A percentile compares a stretch with the other conserved stretches of the same genome.
phyloP scores from a whole-genome alignment of 2,797 vertebrate species.

The Peromyscus aztecus region DNA sequence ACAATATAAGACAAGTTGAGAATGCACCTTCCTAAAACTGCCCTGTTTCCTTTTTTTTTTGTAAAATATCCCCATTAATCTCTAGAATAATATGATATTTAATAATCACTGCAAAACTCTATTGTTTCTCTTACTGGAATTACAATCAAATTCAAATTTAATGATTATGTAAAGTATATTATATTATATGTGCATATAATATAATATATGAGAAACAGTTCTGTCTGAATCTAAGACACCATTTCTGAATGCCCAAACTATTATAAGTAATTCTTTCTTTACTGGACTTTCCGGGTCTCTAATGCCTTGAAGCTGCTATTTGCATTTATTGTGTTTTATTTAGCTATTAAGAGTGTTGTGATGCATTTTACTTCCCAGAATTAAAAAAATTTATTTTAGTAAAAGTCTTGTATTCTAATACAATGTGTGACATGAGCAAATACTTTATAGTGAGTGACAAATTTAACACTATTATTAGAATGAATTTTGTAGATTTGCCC shows the following conservation, averaged over 20 bases:
- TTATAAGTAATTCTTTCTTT: conserved; percentile 31
- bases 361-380: conserved; percentile 69
- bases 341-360: conserved; percentile 45
- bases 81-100: conserved; percentile 50
- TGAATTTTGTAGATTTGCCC: conserved; percentile 26
- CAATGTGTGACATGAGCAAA: conserved; percentile 72
- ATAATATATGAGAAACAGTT: conserved; percentile 70
- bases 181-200: conserved; percentile 61
- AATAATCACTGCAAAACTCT: conserved; percentile 54
- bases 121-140: conserved; percentile 79
- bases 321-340: conserved; percentile 73
- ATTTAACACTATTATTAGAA: conserved; percentile 40
- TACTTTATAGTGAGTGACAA: conserved; percentile 74
- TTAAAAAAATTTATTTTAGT: conserved; percentile 57
- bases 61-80: conserved; percentile 56
- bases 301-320: conserved; percentile 73
- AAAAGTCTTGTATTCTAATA: conserved; percentile 64
- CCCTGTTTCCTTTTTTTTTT: conserved; percentile 57
- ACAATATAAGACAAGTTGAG: conserved; percentile 78
- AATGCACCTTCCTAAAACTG: conserved; percentile 67
- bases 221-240: conserved; percentile 45
- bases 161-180: conserved; percentile 61
- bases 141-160: conserved; percentile 69
- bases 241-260: conserved; percentile 60
- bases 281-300: conserved; percentile 50